Percentiles rank a stretch among this genome's conserved stretches.
These are phyloP conservation scores for Sander lucioperca DNA, from an alignment of 2,113 vertebrate genomes.

Conservation along the genomic window DNA sequence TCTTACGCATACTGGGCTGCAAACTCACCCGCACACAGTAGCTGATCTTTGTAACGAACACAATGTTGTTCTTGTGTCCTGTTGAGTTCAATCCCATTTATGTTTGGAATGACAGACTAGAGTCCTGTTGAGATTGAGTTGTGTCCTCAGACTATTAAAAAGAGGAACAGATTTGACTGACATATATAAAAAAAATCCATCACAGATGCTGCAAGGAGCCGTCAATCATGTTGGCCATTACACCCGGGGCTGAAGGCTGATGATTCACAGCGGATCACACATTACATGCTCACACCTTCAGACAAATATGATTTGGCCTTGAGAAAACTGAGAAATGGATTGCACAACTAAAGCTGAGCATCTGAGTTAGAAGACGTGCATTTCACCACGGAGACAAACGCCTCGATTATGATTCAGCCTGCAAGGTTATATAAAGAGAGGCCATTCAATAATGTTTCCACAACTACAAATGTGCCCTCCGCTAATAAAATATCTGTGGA, in stretches of 20 bases:
- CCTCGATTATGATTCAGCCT: conserved; percentile 54
- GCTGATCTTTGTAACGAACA: neutral
- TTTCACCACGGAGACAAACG: conserved; percentile 22
- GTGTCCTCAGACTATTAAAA: neutral
- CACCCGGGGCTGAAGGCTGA: neutral
- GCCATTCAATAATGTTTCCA: conserved; percentile 1
- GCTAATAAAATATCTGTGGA: conserved; percentile 17
- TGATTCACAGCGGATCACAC: conserved; percentile 29
- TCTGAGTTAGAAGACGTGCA: neutral
- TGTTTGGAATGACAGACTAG: neutral
- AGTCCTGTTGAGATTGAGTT: neutral
- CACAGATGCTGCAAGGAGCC: neutral
- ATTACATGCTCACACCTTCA: conserved; percentile 27
- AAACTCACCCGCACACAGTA: neutral
- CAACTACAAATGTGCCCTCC: conserved; percentile 5
- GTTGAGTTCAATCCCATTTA: neutral
- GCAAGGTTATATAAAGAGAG: conserved; percentile 38
- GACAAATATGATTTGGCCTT: conserved; percentile 24
- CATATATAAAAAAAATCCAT: neutral
- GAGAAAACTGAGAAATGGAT: neutral
- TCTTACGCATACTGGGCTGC: neutral
- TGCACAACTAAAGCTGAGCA: neutral
- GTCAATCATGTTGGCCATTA: neutral
- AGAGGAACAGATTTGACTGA: neutral
- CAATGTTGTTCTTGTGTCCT: neutral